Evolutionary conservation across 2,113 vertebrate species (phyloP).

Genomic region (Pungitius pungitius): DNA sequence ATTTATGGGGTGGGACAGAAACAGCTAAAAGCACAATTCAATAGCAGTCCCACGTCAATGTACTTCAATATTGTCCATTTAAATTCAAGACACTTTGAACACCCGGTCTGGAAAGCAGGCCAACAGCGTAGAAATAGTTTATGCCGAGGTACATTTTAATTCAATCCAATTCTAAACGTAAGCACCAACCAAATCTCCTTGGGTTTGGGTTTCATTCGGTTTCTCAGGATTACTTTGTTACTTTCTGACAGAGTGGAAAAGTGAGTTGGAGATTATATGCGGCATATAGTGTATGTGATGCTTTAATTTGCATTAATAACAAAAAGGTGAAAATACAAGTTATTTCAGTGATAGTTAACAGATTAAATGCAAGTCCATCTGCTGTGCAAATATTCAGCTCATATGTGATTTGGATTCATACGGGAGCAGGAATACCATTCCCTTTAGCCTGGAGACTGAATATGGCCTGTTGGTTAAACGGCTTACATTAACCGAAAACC

Average conservation of each 20-base stretch:
- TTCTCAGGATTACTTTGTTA: slow-evolving; percentile 76
- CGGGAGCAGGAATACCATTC: slow-evolving; percentile 21
- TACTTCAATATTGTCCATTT: neutral
- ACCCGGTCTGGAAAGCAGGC: neutral
- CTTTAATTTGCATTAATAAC: neutral
- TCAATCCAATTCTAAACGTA: too few relatives aligned
- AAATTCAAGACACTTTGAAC: neutral
- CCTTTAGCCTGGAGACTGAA: slow-evolving; percentile 11
- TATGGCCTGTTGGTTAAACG: slow-evolving; percentile 40
- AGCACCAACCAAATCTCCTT: slow-evolving; percentile 70
- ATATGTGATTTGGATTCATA: slow-evolving; percentile 30
- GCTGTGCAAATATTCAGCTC: neutral
- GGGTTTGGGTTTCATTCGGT: slow-evolving; percentile 71
- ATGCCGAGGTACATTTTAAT: neutral
- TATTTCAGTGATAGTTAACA: neutral
- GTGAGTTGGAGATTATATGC: slow-evolving; percentile 33
- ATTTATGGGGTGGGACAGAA: slow-evolving; percentile 8
- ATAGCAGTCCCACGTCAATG: neutral
- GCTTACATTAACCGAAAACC: slow-evolving; percentile 34
- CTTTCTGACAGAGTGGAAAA: slow-evolving; percentile 67
- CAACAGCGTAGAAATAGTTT: neutral
- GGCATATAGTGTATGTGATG: slow-evolving; percentile 22
- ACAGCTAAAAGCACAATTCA: neutral
- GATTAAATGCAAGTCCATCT: neutral
- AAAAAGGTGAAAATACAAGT: neutral